phyloP scores from a whole-genome alignment of 2,797 vertebrate genomes.

The Sebastes hopkinsi region DNA sequence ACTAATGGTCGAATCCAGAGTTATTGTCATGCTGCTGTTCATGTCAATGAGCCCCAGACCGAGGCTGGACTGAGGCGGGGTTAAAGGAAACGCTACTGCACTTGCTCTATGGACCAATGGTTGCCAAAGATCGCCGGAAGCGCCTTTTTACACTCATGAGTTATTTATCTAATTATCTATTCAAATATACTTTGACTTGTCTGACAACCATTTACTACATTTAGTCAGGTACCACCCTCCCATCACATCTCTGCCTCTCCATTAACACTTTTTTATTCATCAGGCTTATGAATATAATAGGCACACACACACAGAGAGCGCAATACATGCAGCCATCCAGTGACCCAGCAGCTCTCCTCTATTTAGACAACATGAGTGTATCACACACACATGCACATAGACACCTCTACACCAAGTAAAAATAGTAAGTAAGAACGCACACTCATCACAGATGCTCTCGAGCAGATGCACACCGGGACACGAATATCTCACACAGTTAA shows the following conservation, averaged over 20 bases:
- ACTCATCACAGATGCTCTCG: not conserved
- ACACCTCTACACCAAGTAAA: conserved; percentile 1
- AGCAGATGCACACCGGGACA: conserved; percentile 22
- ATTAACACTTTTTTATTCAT: not conserved
- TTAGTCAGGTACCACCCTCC: not conserved
- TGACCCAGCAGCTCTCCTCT: conserved; percentile 28
- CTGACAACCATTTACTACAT: not conserved
- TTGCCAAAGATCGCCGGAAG: too few relatives aligned
- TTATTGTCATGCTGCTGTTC: too few relatives aligned
- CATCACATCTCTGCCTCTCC: not conserved
- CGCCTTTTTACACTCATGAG: too few relatives aligned
- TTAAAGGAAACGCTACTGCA: too few relatives aligned
- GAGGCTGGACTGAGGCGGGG: too few relatives aligned
- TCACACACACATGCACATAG: not conserved
- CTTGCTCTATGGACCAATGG: too few relatives aligned
- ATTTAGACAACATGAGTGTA: conserved; percentile 28
- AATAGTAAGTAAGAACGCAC: conserved; percentile 20
- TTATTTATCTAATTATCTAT: not conserved
- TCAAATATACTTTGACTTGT: not conserved
- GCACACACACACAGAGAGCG: not conserved
- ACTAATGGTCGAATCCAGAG: too few relatives aligned
- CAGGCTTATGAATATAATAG: not conserved
- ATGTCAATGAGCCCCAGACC: too few relatives aligned
- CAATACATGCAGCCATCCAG: not conserved
- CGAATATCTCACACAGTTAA: conserved; percentile 28